These are phyloP conservation scores for Mercenaria mercenaria DNA, from an alignment of 1,140 invertebrate species.

Conservation along the genomic window DNA sequence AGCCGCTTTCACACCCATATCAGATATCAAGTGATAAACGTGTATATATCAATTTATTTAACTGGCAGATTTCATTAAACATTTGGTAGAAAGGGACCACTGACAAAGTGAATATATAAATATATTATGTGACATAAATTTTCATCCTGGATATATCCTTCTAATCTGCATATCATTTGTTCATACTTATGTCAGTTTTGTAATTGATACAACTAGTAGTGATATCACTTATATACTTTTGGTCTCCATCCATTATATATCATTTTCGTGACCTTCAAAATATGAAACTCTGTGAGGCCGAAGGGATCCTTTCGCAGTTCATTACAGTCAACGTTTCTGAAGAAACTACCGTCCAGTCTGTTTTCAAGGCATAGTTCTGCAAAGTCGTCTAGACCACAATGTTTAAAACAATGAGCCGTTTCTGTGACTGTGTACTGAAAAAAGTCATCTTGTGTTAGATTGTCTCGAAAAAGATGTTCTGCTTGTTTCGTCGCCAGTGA, in stretches of 20 bases:
- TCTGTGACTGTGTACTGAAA: constrained; percentile 9
- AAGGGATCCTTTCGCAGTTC: constrained; percentile 17
- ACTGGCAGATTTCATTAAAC: too few relatives aligned
- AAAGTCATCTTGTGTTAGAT: constrained; percentile 3
- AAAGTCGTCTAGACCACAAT: constrained; percentile 7
- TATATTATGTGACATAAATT: too few relatives aligned
- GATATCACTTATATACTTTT: not conserved
- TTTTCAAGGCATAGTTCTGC: not conserved
- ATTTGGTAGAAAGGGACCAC: too few relatives aligned
- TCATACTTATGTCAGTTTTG: too few relatives aligned
- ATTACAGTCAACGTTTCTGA: not conserved
- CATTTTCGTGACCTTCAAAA: constrained; percentile 26
- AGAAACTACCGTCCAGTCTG: constrained; percentile 32
- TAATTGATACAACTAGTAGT: too few relatives aligned
- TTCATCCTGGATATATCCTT: too few relatives aligned
- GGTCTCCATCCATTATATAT: constrained; percentile 32
- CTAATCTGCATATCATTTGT: too few relatives aligned
- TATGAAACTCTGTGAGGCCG: not conserved
- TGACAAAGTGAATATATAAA: too few relatives aligned
- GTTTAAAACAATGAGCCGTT: not conserved
- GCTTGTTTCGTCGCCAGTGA: not conserved
- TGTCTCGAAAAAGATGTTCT: not conserved
- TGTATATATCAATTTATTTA: too few relatives aligned
- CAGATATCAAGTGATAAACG: too few relatives aligned
- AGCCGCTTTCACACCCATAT: too few relatives aligned